A percentile compares a stretch with the other conserved stretches of the same genome.
Evolutionary conservation across 2,797 vertebrate genomes (phyloP).

Genomic region (Scolopax rusticola): DNA sequence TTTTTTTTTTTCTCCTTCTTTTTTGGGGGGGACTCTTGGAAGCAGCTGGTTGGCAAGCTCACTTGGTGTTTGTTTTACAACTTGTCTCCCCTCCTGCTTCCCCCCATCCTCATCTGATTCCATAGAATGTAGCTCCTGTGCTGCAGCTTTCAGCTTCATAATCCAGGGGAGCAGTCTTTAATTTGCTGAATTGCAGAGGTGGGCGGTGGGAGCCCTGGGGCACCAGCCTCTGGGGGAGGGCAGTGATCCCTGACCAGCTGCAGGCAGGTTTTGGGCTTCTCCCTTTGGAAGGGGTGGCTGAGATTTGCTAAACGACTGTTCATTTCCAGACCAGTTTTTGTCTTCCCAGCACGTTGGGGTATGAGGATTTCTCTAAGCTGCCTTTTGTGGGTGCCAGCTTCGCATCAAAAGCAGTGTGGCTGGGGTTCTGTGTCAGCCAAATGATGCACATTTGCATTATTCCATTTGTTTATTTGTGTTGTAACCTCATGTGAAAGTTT

Average conservation of each 20-base stretch:
- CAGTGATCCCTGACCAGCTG: background rate
- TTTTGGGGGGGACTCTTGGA: background rate
- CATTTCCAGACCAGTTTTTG: background rate
- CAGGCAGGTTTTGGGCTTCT: background rate
- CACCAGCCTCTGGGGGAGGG: background rate
- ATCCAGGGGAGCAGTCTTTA: background rate
- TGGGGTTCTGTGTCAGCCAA: background rate
- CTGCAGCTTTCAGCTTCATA: background rate
- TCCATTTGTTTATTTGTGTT: background rate
- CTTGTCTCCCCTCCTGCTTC: background rate
- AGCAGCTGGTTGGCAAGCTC: background rate
- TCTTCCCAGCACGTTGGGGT: background rate
- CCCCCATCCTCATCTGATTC: background rate
- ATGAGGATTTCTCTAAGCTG: background rate
- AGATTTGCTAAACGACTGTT: background rate
- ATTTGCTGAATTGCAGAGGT: background rate
- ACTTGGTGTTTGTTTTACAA: background rate
- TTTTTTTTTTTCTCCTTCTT: background rate
- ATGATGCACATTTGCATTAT: background rate
- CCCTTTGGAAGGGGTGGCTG: rapidly evolving
- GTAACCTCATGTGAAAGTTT: background rate
- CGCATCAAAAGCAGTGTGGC: background rate
- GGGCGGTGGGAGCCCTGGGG: background rate
- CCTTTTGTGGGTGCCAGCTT: background rate
- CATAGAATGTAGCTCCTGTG: background rate